Evolutionary conservation across 2,113 vertebrate species (phyloP).

Genomic region (Eclectus roratus): DNA sequence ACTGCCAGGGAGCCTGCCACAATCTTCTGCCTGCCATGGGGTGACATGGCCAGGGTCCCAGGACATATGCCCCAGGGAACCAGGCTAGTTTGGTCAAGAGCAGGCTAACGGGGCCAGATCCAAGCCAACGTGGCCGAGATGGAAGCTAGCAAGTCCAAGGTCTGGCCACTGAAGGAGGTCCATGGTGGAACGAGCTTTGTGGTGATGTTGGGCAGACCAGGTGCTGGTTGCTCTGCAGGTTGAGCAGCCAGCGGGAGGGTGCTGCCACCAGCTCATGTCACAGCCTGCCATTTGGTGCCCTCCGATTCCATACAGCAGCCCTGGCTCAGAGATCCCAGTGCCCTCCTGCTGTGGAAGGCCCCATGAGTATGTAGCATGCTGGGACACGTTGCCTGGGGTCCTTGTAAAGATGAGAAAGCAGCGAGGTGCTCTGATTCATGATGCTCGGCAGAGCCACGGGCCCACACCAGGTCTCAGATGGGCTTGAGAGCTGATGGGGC

Average conservation of each 20-base stretch:
- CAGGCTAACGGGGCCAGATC: not conserved
- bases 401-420: slow-evolving; percentile 45
- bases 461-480: slow-evolving; percentile 47
- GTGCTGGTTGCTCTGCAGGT: not conserved
- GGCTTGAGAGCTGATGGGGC: slow-evolving; percentile 50
- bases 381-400: slow-evolving; percentile 44
- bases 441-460: not conserved
- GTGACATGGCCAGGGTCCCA: fast-evolving
- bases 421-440: not conserved
- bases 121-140: not conserved
- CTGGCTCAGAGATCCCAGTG: slow-evolving; percentile 24
- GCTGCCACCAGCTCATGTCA: slow-evolving; percentile 17
- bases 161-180: not conserved
- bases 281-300: slow-evolving; percentile 26
- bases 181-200: not conserved
- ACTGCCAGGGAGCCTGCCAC: not conserved
- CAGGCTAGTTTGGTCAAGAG: not conserved
- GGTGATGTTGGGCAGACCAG: not conserved
- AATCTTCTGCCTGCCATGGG: not conserved
- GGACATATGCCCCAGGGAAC: not conserved
- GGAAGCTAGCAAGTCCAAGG: not conserved
- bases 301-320: not conserved
- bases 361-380: slow-evolving; percentile 30
- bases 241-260: not conserved
- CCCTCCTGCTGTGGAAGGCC: slow-evolving; percentile 53